Evolutionary conservation across 2,888 invertebrate species (phyloP), one percentile per base, ranked within the genome.

Genomic region (Drosophila siamana): DNA sequence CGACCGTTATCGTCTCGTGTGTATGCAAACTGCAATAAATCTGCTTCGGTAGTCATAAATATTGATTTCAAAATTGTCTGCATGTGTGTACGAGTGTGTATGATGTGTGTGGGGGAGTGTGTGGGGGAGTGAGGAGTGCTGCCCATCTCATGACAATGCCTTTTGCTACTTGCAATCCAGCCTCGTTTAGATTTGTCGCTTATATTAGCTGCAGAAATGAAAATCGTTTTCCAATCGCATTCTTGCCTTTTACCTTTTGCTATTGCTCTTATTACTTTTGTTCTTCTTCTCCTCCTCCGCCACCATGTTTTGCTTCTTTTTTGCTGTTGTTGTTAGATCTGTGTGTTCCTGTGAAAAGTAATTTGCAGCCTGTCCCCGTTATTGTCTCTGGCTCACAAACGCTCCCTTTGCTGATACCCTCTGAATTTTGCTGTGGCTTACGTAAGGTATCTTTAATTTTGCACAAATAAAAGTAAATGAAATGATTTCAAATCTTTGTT

Each of bases 171-270:
- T 28, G 38, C 44, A 44, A 33, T 44, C 38, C 48, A 67, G 67
- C 41, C 50, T 68, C 56, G 47, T 60, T 78, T 78, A 74, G 80
- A 82, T 83, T 80, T 88, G 88, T 80, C 78, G 78, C 78, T 86
- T 80, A 76, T 87, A 88, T 88, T 88, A 88, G 88, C 86, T 86
- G 85, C 82, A 78, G 85, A 82, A 86, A 87, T 83, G 86, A 83
- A 88, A 86, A 87, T 86, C 86, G 81, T 70, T 87, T 88, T 88
- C 74, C 74, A 87, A 86, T 88, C 77, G 72, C 75, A 87, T 82
- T 76, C 80, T 87, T 78, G 72, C 61, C 85, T 69, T 70, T 76
- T 84, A 72, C 87, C 85, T 77, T 69, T 80, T 80, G 64, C 69
- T 72, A 66, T 68, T 50, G 54, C 38, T 55, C 48, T 51, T 46